Evolutionary conservation across 2,797 vertebrate species (phyloP), one percentile per base, ranked within the genome.

Genomic region (Siniperca obscura): DNA sequence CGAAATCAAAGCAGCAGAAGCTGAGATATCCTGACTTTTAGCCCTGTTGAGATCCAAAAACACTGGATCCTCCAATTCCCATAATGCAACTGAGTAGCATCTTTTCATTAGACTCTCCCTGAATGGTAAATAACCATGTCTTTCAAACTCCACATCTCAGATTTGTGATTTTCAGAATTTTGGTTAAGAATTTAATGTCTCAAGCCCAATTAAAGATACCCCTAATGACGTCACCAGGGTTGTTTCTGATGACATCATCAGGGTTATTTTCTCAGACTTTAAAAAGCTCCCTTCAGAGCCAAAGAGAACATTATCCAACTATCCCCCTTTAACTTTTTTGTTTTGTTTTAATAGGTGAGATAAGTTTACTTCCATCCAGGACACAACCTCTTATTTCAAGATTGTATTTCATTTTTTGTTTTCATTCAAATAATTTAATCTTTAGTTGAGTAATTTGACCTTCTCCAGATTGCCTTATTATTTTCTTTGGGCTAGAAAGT

Each of bases 361-460:
- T 17, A 17, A 17, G 16, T 17, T 17, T 16, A 16, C 46, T 48
- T 48, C 14, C 5, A 3, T 48, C 4, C 17, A 7, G 4, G 22
- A 71, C n/a, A 25, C 16, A 14, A 1, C 16, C 9, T 61, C 3
- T 61, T 25, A 5, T 46, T 74, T 55, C 3, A 40, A 38, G 1
- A 36, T 22, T 21, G 1, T 48, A 6, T 25, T 42, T 40, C 1
- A 8, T 46, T n/a, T 71, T 34, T 38, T 38, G 27, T 19, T 36
- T 14, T 3, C 3, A 7, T 22, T 30, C 9, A 11, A n/a, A 4
- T 36, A 14, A 10, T 7, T 42, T 1, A 7, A 7, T 50, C 0
- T 2, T 2, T 42, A 61, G 13, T 64, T 13, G 0, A 17, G 10
- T 50, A 10, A 38, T 74, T 44, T 19, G 19, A 50, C 13, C n/a